Evolutionary conservation across 2,113 vertebrate genomes (phyloP).

Genomic region (Prolemur simus): DNA sequence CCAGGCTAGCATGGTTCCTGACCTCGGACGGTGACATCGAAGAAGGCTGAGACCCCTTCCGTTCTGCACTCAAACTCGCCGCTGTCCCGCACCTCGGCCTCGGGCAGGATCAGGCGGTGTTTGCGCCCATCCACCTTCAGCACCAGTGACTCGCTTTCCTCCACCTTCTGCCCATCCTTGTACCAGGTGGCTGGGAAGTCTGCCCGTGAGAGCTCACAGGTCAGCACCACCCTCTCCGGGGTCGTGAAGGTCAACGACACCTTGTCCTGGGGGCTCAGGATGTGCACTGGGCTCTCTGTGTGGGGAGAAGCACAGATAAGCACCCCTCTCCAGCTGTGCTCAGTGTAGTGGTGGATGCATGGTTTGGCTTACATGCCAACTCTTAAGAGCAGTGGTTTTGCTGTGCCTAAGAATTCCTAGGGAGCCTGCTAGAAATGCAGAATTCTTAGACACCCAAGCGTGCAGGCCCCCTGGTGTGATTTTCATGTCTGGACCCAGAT

Average conservation of each 20-base stretch:
- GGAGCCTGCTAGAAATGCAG: not conserved
- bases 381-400: not conserved
- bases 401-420: not conserved
- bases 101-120: constrained; percentile 89
- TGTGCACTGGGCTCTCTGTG: constrained; percentile 90
- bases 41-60: constrained; percentile 91
- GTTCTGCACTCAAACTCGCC: constrained; percentile 96
- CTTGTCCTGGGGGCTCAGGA: constrained; percentile 87
- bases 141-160: constrained; percentile 85
- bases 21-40: constrained; percentile 92
- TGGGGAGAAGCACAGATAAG: not conserved
- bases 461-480: not conserved
- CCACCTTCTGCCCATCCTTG: constrained; percentile 91
- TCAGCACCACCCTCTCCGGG: constrained; percentile 89
- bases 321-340: not conserved
- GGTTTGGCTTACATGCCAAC: not conserved
- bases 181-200: constrained; percentile 91
- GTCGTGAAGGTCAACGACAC: constrained; percentile 84
- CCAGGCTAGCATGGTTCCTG: not conserved
- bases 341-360: not conserved
- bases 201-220: constrained; percentile 91
- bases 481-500: not conserved
- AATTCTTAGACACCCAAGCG: not conserved
- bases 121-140: constrained; percentile 89
- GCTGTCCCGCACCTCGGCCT: constrained; percentile 85